A percentile compares a stretch with the other conserved stretches of the same genome.
Evolutionary conservation across 2,888 invertebrate genomes (phyloP).

Genomic region (Drosophila trichaetosa): DNA sequence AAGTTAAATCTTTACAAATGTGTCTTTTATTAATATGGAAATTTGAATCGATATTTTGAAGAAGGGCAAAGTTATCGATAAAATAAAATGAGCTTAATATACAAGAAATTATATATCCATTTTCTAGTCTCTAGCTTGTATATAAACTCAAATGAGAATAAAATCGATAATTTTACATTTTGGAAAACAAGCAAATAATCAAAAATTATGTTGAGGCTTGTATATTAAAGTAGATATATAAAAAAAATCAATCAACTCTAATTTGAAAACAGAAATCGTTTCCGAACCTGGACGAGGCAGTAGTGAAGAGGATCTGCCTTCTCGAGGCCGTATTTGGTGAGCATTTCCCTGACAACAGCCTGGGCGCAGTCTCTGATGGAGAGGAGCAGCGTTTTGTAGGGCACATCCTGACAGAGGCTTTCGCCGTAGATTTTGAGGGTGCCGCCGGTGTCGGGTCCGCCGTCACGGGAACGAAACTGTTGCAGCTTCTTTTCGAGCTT

Average conservation of each 20-base stretch:
- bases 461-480: constrained; percentile 97
- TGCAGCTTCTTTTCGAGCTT: constrained; percentile 98
- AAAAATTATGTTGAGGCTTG: too few relatives aligned
- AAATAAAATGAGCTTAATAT: too few relatives aligned
- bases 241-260: background rate
- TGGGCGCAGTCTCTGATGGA: constrained; percentile 97
- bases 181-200: too few relatives aligned
- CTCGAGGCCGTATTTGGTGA: constrained; percentile 97
- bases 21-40: too few relatives aligned
- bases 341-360: constrained; percentile 97
- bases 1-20: too few relatives aligned
- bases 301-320: constrained; percentile 95
- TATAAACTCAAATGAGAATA: too few relatives aligned
- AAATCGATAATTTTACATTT: too few relatives aligned
- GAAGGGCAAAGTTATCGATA: too few relatives aligned
- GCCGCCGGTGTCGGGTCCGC: constrained; percentile 96
- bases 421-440: constrained; percentile 98
- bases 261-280: background rate
- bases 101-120: background rate
- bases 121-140: too few relatives aligned
- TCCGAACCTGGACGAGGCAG: constrained; percentile 95
- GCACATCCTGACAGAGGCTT: constrained; percentile 97
- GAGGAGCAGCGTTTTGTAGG: constrained; percentile 98
- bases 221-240: too few relatives aligned
- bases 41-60: too few relatives aligned